Conservation (phyloP, 2,888 invertebrate genomes). For the Molanna angustata region DNA sequence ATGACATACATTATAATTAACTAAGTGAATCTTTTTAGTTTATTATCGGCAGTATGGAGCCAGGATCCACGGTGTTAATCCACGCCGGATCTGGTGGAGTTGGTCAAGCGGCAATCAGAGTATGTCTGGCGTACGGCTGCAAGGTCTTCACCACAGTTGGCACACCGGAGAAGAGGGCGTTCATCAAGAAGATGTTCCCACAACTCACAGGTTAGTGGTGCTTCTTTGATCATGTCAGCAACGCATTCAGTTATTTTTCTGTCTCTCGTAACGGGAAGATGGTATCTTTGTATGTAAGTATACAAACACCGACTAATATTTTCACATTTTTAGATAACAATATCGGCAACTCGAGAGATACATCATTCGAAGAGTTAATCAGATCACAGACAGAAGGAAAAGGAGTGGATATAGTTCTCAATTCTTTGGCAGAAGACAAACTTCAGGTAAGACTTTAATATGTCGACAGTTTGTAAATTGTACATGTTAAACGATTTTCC, state of each 20-base stretch:
- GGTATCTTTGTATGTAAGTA: background rate
- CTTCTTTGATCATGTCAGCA: background rate
- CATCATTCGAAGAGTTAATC: conserved; percentile 84
- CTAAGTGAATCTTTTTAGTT: conserved; percentile 42
- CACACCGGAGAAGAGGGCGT: conserved; percentile 81
- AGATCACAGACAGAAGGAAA: conserved; percentile 74
- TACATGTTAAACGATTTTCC: too few species aligned
- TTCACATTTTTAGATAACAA: conserved; percentile 48
- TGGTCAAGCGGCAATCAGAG: conserved; percentile 95
- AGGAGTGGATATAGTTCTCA: conserved; percentile 89
- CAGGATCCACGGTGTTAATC: conserved; percentile 83
- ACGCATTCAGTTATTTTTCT: too few species aligned
- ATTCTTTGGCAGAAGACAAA: conserved; percentile 91
- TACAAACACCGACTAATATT: background rate
- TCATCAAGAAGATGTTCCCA: conserved; percentile 87
- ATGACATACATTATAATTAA: too few species aligned
- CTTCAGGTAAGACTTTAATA: conserved; percentile 56
- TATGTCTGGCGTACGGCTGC: conserved; percentile 86
- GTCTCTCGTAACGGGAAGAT: too few species aligned
- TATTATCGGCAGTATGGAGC: conserved; percentile 69
- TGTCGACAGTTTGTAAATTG: too few species aligned
- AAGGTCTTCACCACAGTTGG: conserved; percentile 93
- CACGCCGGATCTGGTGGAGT: conserved; percentile 97
- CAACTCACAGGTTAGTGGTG: conserved; percentile 54
- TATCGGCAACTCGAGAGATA: conserved; percentile 85